Evolutionary conservation across 2,113 vertebrate genomes (phyloP), one percentile per base, ranked within the genome.

Genomic region (Daubentonia madagascariensis): DNA sequence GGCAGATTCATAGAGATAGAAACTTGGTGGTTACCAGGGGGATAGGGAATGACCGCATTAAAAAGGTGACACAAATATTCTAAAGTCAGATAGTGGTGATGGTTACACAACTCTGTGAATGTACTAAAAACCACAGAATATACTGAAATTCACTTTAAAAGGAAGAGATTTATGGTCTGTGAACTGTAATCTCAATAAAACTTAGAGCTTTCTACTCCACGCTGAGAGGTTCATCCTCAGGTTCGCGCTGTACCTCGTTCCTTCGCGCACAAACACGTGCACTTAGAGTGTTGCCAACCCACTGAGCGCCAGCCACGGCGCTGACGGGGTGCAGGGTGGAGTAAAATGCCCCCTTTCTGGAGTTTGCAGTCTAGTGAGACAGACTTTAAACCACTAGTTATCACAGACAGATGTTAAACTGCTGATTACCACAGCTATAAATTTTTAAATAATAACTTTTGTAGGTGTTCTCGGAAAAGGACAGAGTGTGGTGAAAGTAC

Each of bases 261-360:
- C 67, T 59, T 35, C 8, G 23, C 25, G 48, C 20, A 35, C 50
- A 57, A 5, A 18, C 43, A 35, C 50, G 1, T 9, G 12, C 18
- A 13, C 32, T 2, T 28, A 25, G 5, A 0, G 28, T 25, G 8
- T 28, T 1, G 4, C 43, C 9, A 5, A 5, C 20, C 61, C 32
- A 35, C 1, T 12, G 45, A 48, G 37, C 5, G 5, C 45, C 57
- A 18, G 20, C 28, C 72, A 1, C 16, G 9, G 83, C 0, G 0
- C 75, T 50, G 25, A 22, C 25, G 59, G 59, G 59, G 23, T 61
- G 23, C 9, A 10, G 59, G 25, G 59, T 3, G 59, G 54, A 22
- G 54, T 57, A 20, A 57, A 22, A 57, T 22, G 54, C 6, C 20
- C 54, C 54, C n/a, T n/a, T 57, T 57, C 54, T 22, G 54, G 20